Evolutionary conservation across 2,888 invertebrate genomes (phyloP).

Genomic region (Phyllotreta cruciferae): DNA sequence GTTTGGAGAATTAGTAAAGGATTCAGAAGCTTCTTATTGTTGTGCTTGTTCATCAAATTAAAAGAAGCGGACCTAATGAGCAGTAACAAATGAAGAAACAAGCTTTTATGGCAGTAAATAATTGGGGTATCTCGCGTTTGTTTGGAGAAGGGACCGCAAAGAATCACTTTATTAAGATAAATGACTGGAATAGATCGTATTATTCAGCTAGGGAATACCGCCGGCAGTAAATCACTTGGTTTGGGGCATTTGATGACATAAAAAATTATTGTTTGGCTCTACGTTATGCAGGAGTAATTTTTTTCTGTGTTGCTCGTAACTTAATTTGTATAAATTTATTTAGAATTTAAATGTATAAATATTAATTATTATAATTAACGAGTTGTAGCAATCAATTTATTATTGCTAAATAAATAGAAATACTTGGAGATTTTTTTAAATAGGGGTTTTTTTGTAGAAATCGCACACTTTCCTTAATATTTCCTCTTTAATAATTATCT

Average conservation of each 20-base stretch:
- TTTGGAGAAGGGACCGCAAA: slow-evolving; percentile 41
- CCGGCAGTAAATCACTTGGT: slow-evolving; percentile 42
- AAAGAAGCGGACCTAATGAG: slow-evolving; percentile 40
- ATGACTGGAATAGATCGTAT: slow-evolving; percentile 44
- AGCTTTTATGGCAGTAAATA: slow-evolving; percentile 48
- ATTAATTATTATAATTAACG: too few relatives aligned
- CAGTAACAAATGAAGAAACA: slow-evolving; percentile 47
- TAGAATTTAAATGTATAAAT: background rate
- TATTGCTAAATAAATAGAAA: too few relatives aligned
- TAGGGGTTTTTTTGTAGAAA: too few relatives aligned
- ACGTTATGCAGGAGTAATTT: background rate
- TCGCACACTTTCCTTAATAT: too few relatives aligned
- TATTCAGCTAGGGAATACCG: slow-evolving; percentile 40
- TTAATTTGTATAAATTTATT: slow-evolving; percentile 1
- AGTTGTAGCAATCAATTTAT: too few relatives aligned
- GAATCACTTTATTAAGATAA: slow-evolving; percentile 45
- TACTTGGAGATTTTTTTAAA: too few relatives aligned
- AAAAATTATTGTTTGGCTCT: slow-evolving; percentile 33
- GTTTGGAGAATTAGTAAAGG: slow-evolving; percentile 4
- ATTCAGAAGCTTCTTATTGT: slow-evolving; percentile 9
- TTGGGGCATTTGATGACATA: slow-evolving; percentile 38
- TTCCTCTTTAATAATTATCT: too few relatives aligned
- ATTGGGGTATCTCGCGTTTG: slow-evolving; percentile 43
- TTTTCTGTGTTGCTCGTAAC: slow-evolving; percentile 20
- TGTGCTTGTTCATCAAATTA: slow-evolving; percentile 38